These are phyloP conservation scores for Schrankia costaestrigalis DNA, from an alignment of 2,888 invertebrate species.

Conservation along the genomic window DNA sequence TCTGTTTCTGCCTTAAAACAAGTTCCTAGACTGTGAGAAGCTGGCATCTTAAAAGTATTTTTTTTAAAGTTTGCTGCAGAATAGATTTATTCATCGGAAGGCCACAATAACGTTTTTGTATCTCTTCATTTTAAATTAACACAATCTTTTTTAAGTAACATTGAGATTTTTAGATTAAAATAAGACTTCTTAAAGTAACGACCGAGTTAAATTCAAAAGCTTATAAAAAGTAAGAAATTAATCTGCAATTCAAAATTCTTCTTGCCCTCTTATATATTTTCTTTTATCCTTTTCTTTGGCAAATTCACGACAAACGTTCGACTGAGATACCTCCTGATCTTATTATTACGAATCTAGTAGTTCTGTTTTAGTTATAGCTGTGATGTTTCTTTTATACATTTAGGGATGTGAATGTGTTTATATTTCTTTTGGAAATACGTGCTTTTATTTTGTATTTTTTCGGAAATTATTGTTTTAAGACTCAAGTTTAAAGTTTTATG, in stretches of 20 bases:
- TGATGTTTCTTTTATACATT: too few species aligned
- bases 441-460: too few species aligned
- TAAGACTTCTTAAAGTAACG: conserved; percentile 47
- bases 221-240: conserved; percentile 68
- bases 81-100: conserved; percentile 3
- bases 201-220: conserved; percentile 57
- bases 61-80: too few species aligned
- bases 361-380: conserved; percentile 11
- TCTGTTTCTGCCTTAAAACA: too few species aligned
- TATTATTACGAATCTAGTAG: conserved; percentile 32
- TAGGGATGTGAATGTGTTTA: too few species aligned
- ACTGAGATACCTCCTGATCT: conserved; percentile 25
- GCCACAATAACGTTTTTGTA: conserved; percentile 3
- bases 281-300: conserved; percentile 41
- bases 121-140: conserved; percentile 19
- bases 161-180: conserved; percentile 41
- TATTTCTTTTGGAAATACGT: too few species aligned
- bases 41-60: too few species aligned
- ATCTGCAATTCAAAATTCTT: conserved; percentile 68
- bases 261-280: conserved; percentile 49
- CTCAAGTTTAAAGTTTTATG: too few species aligned
- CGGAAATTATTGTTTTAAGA: too few species aligned
- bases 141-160: conserved; percentile 25
- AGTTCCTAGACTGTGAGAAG: too few species aligned
- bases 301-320: conserved; percentile 45